A percentile compares a stretch with the other conserved stretches of the same genome.
Conservation (phyloP, 2,888 invertebrate species). For the Acleris cristana region DNA sequence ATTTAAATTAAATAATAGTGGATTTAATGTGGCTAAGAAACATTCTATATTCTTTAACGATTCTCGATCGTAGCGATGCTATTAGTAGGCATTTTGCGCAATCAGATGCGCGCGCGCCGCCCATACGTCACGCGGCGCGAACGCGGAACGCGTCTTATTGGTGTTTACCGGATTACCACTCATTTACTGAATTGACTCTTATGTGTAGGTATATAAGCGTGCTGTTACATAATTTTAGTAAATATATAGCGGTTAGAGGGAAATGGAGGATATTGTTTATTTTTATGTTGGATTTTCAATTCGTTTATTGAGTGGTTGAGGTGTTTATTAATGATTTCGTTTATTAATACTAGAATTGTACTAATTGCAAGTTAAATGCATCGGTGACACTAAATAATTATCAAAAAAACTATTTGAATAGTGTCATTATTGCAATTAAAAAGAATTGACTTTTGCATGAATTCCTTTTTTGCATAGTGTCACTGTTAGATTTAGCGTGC, state of each 20-base stretch:
- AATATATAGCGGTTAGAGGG: neutral
- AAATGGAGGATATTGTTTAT: neutral
- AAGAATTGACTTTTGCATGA: no score
- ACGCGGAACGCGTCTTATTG: conserved; percentile 34
- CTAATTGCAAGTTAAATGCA: no score
- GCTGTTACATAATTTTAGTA: neutral
- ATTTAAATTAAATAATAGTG: neutral
- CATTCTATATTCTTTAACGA: conserved; percentile 9
- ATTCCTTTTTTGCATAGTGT: no score
- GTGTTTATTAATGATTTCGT: no score
- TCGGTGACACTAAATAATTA: no score
- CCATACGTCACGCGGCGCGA: conserved; percentile 39
- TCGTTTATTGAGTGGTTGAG: no score
- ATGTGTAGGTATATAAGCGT: conserved; percentile 4
- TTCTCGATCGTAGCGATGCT: conserved; percentile 11
- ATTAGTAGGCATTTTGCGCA: conserved; percentile 21
- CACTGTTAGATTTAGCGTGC: no score
- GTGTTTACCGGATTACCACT: conserved; percentile 26
- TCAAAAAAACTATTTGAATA: no score
- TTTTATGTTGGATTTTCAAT: neutral
- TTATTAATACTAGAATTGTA: no score
- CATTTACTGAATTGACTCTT: conserved; percentile 29
- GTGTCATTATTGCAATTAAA: no score
- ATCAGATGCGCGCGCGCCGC: conserved; percentile 37
- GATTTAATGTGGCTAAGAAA: neutral